Base-by-base conservation (phyloP, 1,140 invertebrate species). In the Diorhabda carinulata region DNA sequence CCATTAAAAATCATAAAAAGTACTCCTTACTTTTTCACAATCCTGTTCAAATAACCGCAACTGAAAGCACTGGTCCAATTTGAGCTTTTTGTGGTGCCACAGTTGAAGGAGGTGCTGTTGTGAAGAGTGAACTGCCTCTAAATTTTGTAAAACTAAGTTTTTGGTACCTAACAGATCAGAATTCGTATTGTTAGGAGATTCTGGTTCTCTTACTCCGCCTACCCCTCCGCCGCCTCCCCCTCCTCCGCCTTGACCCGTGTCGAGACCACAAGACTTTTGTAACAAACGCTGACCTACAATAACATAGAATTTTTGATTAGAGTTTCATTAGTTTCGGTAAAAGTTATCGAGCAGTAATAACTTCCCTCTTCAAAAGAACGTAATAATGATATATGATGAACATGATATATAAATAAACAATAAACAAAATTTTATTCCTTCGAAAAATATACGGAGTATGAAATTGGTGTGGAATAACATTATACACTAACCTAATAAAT, bases 21-120 rank as follows among this genome's bases (percentile, higher is more conserved):
- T 25, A 1, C 25, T 0, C 25, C 58, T 69, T 78, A 93, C 91
- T 86, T 98, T 97, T 81, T 98, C 95, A 74, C 95, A 97, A 82
- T 98, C 96, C 81, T 97, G 94, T 83, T 99, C 97, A 81, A 98
- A 98, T 9, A 98, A 86, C 61, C 96, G 86, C 69, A 98, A 86
- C 78, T 98, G 96, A 80, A 97, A 93, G 80, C 96, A 97, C 79
- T 98, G 96, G 80, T 98, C 96, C 65, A 98, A 85, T 80, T 96
- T 94, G 66, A 92, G 86, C 80, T 95, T 95, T 78, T 96, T 95
- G 73, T 93, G 91, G 76, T 96, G 92, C 96, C 96, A 99, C 43
- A 96, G 83, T 79, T 97, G 94, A 56, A 96, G 86, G 7, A 98
- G 87, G 77, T 97, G 93, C 77, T 95, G 92, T 76, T 96, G 93